Evolutionary conservation across 1,140 invertebrate species (phyloP), one percentile per base, ranked within the genome.

Genomic region (Drosophila kurseongensis): DNA sequence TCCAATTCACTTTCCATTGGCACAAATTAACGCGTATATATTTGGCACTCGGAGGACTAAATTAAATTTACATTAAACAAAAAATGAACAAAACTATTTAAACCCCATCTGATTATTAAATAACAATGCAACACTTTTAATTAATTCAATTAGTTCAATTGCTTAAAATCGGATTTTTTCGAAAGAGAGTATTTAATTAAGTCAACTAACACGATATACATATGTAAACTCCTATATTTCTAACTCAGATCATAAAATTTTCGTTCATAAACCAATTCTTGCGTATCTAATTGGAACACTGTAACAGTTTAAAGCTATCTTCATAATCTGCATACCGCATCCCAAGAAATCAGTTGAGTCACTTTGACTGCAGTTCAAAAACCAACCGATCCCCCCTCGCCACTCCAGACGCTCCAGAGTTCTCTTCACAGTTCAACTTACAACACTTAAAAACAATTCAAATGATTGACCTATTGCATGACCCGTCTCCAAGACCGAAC

Each of bases 381-480:
- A 71, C 67, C 10, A 16, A 23, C 66, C 40, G 13, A 44, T 40
- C 32, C 44, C 35, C 14, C 57, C 12, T n/a, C 23, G 2, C n/a
- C 29, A 7, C 27, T 42, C 10, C 16, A 23, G 12, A n/a, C 16
- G 10, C 18, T 4, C 36, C 18, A 36, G 58, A 63, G 59, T 48
- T 69, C 51, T 48, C 65, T 66, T 42, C 35, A 50, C 44, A 60
- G 50, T 77, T 60, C 60, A 78, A 68, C 76, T 88, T 88, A 77
- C 84, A 80, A 89, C 79, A 88, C 83, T 88, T 88, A 69, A 88
- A 82, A 79, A 80, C 83, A 88, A 88, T 88, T 89, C 83, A 88
- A 83, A 83, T 80, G 83, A 88, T 88, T 88, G 83, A 88, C 83
- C 83, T 88, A 79, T 80, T 69, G 66, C 79, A 62, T 88, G 83